A percentile compares a stretch with the other conserved stretches of the same genome.
Evolutionary conservation across 2,113 vertebrate genomes (phyloP).

Genomic region (Oryzias celebensis): DNA sequence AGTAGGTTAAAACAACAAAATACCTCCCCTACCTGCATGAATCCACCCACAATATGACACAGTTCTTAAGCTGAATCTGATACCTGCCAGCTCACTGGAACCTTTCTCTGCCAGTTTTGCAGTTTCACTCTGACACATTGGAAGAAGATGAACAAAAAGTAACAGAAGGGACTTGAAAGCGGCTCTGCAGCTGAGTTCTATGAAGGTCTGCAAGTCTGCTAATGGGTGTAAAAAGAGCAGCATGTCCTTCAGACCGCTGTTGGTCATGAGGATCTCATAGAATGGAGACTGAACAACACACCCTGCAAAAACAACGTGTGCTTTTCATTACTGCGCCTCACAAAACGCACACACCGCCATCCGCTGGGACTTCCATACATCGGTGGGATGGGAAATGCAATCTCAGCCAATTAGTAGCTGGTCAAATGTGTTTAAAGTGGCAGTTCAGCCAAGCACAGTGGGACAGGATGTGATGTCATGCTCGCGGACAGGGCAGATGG

Average conservation of each 20-base stretch:
- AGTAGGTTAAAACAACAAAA: no score
- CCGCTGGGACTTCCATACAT: constrained; percentile 32
- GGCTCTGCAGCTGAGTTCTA: constrained; percentile 1
- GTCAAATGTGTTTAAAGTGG: constrained; percentile 64
- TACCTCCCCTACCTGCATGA: no score
- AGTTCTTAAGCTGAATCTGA: constrained; percentile 12
- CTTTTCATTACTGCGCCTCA: constrained; percentile 63
- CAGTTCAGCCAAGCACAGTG: constrained; percentile 49
- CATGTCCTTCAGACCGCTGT: constrained; percentile 26
- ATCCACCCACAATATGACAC: no score
- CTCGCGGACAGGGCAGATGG: neutral
- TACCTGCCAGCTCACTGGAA: constrained; percentile 55
- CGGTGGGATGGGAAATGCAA: constrained; percentile 52
- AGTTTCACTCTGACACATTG: constrained; percentile 46
- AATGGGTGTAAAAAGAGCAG: constrained; percentile 20
- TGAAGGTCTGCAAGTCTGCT: constrained; percentile 14
- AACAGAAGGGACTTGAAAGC: constrained; percentile 8
- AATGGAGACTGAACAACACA: constrained; percentile 19
- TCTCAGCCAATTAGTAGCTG: constrained; percentile 46
- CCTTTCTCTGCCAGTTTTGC: constrained; percentile 57
- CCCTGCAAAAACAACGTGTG: constrained; percentile 51
- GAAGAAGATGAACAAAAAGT: neutral
- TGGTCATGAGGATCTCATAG: constrained; percentile 46
- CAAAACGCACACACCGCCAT: constrained; percentile 12
- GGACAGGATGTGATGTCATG: constrained; percentile 69